Percentiles rank a stretch among this genome's conserved stretches.
Conservation (phyloP, 2,888 invertebrate species). For the Brenthis hecate region DNA sequence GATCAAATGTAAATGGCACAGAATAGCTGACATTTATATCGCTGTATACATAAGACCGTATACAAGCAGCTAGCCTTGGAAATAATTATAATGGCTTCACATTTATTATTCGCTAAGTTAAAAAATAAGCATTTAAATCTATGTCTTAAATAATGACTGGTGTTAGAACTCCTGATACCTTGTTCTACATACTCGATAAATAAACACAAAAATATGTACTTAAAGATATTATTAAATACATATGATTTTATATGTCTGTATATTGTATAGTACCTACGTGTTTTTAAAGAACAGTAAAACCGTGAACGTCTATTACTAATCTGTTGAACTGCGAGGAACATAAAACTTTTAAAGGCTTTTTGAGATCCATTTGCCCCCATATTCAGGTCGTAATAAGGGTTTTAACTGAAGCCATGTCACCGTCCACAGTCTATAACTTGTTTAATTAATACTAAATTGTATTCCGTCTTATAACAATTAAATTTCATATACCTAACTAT, state of each 20-base stretch:
- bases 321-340: constrained; percentile 50
- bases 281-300: constrained; percentile 17
- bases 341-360: constrained; percentile 65
- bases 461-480: not conserved
- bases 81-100: not conserved
- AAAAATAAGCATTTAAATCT: not conserved
- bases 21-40: constrained; percentile 20
- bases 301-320: constrained; percentile 41
- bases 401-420: constrained; percentile 21
- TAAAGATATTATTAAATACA: not conserved
- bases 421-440: constrained; percentile 13
- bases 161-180: too few species aligned
- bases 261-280: not conserved
- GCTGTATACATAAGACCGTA: not conserved
- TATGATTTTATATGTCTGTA: too few species aligned
- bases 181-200: too few species aligned
- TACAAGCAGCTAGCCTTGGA: constrained; percentile 11
- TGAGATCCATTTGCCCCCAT: constrained; percentile 50
- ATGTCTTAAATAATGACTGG: too few species aligned
- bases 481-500: not conserved
- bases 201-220: too few species aligned
- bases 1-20: constrained; percentile 25
- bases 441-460: constrained; percentile 22
- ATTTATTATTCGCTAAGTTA: constrained; percentile 1
- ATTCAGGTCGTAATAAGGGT: constrained; percentile 34